phyloP scores from a whole-genome alignment of 2,113 vertebrate species.

The Puma concolor region DNA sequence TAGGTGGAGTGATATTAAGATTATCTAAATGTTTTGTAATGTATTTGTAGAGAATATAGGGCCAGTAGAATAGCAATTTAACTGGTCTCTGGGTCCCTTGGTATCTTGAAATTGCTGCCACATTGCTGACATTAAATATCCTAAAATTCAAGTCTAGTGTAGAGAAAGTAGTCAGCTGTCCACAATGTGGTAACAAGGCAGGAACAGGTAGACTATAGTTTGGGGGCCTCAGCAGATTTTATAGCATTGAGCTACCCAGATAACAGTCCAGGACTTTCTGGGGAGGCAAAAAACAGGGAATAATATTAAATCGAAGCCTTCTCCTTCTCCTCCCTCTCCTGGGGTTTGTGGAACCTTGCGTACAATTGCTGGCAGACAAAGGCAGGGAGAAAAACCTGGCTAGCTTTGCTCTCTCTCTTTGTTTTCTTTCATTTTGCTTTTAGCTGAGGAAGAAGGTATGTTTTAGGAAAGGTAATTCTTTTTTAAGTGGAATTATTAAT shows the following conservation, averaged over 20 bases:
- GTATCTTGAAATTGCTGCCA: not conserved
- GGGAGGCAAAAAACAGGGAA: not conserved
- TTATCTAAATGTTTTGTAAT: not conserved
- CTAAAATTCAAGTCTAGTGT: not conserved
- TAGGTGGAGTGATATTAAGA: not conserved
- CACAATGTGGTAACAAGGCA: not conserved
- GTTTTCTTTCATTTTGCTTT: not conserved
- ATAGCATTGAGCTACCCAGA: not conserved
- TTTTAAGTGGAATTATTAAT: not conserved
- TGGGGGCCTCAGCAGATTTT: accelerated
- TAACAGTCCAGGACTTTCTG: not conserved
- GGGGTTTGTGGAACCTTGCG: not conserved
- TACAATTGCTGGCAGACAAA: not conserved
- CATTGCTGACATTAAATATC: not conserved
- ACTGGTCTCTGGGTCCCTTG: not conserved
- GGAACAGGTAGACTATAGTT: accelerated
- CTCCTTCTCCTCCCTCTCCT: not conserved
- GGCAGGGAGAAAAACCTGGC: not conserved
- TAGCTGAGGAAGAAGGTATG: not conserved
- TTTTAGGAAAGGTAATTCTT: not conserved
- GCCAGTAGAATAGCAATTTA: not conserved
- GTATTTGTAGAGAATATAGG: not conserved
- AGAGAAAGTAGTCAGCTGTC: not conserved
- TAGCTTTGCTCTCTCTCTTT: not conserved
- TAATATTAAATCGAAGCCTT: not conserved